Evolutionary conservation across 2,797 vertebrate genomes (phyloP).

Genomic region (Setipinna tenuifilis): DNA sequence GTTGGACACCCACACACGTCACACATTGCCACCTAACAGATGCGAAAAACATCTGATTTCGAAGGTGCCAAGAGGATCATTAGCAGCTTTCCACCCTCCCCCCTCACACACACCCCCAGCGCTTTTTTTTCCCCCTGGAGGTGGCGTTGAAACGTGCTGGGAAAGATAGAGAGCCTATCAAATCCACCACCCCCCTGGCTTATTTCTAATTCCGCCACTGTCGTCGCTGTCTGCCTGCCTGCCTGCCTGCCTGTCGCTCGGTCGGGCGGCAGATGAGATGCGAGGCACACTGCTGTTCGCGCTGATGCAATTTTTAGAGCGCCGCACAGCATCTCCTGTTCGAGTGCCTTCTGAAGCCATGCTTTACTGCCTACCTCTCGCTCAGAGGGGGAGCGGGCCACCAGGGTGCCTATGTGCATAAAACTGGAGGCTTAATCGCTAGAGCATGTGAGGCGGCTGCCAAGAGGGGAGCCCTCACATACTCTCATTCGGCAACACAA

Average conservation of each 20-base stretch:
- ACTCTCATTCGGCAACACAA: not conserved
- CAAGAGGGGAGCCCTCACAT: not conserved
- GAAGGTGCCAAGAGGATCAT: slow-evolving; percentile 2
- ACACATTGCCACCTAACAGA: slow-evolving; percentile 12
- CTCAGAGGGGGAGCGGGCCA: not conserved
- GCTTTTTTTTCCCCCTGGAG: not conserved
- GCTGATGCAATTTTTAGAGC: slow-evolving; percentile 19
- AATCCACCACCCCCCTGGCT: not conserved
- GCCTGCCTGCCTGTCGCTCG: not conserved
- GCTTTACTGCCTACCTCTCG: not conserved
- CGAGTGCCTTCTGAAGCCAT: not conserved
- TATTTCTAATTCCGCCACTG: slow-evolving; percentile 4
- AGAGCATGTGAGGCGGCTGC: not conserved
- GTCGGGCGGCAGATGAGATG: not conserved
- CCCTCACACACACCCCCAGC: not conserved
- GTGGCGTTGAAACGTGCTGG: slow-evolving; percentile 3
- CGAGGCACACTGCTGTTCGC: not conserved
- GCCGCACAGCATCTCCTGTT: not conserved
- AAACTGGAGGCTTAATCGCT: not conserved
- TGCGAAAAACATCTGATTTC: not conserved
- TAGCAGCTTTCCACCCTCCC: not conserved
- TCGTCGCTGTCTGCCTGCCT: not conserved
- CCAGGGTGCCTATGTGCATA: not conserved
- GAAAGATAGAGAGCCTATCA: not conserved
- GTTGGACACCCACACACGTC: not conserved